These are phyloP conservation scores for Geotria australis DNA, from an alignment of 2,797 vertebrate genomes.

Conservation along the genomic window DNA sequence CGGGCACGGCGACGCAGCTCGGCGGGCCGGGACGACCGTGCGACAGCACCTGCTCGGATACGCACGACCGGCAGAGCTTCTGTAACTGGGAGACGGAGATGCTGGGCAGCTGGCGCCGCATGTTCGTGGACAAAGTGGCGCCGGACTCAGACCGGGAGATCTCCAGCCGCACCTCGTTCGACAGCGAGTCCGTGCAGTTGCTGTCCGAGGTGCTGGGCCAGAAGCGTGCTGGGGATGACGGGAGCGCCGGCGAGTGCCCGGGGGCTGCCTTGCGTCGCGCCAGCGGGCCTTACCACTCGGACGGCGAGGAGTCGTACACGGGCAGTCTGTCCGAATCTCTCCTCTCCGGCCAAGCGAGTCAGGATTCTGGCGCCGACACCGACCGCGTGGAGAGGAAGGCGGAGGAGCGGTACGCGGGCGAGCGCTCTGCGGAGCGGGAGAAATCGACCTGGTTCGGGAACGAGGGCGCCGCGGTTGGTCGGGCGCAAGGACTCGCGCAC, in stretches of 20 bases:
- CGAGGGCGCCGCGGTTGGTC: slow-evolving; percentile 6
- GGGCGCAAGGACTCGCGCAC: slow-evolving; percentile 3
- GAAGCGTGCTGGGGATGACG: too few species aligned
- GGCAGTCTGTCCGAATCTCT: slow-evolving; percentile 22
- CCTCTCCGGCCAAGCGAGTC: slow-evolving; percentile 10
- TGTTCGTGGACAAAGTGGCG: slow-evolving; percentile 64
- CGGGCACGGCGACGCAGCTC: slow-evolving; percentile 32
- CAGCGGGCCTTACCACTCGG: slow-evolving; percentile 17
- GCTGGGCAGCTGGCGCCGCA: slow-evolving; percentile 66
- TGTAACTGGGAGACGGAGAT: slow-evolving; percentile 71
- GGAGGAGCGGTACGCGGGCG: slow-evolving; percentile 15
- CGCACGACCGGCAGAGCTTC: slow-evolving; percentile 13
- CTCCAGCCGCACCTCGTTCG: slow-evolving; percentile 40
- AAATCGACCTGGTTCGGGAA: slow-evolving; percentile 14
- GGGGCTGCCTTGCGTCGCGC: too few species aligned
- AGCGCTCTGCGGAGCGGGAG: slow-evolving; percentile 27
- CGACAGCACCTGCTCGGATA: slow-evolving; percentile 23
- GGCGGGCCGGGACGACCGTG: slow-evolving; percentile 30
- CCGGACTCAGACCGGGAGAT: slow-evolving; percentile 16
- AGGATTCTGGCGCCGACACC: slow-evolving; percentile 37
- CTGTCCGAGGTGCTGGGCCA: slow-evolving; percentile 6
- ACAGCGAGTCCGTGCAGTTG: slow-evolving; percentile 16
- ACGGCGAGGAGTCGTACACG: slow-evolving; percentile 33
- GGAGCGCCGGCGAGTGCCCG: too few species aligned
- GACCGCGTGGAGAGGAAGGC: slow-evolving; percentile 17